phyloP scores from a whole-genome alignment of 2,113 vertebrate species.

The Etia nguti region DNA sequence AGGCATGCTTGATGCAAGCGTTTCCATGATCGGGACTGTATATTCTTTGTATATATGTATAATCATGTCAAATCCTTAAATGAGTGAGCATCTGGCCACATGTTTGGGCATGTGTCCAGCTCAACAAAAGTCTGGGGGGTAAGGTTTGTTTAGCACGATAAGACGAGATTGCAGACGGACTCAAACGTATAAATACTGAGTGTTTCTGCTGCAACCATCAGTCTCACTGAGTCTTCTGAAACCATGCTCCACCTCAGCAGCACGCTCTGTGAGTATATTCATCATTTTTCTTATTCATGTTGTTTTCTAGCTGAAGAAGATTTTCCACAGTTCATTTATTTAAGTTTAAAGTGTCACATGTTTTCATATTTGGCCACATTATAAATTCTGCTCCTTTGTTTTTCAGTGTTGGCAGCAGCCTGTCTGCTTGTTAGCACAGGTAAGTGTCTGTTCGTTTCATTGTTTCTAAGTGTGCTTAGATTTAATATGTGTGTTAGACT shows the following conservation, averaged over 20 bases:
- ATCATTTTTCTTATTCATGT: not conserved
- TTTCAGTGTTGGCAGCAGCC: slow-evolving; percentile 24
- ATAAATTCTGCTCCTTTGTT: not conserved
- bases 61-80: not conserved
- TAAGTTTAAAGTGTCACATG: not conserved
- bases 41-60: not conserved
- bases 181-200: not conserved
- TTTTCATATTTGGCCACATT: not conserved
- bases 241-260: not conserved
- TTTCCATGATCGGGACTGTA: not conserved
- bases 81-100: not conserved
- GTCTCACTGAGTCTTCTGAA: not conserved
- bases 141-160: not conserved
- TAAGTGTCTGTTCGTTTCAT: not conserved
- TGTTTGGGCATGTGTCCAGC: not conserved
- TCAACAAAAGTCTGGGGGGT: not conserved
- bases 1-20: not conserved
- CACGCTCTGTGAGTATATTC: not conserved
- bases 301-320: not conserved
- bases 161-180: not conserved
- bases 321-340: not conserved
- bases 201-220: not conserved
- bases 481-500: not conserved
- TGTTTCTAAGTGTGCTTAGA: not conserved
- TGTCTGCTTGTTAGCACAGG: slow-evolving; percentile 18